A percentile compares a stretch with the other conserved stretches of the same genome.
phyloP scores from a whole-genome alignment of 1,140 invertebrate species.

The Oedothorax gibbosus region DNA sequence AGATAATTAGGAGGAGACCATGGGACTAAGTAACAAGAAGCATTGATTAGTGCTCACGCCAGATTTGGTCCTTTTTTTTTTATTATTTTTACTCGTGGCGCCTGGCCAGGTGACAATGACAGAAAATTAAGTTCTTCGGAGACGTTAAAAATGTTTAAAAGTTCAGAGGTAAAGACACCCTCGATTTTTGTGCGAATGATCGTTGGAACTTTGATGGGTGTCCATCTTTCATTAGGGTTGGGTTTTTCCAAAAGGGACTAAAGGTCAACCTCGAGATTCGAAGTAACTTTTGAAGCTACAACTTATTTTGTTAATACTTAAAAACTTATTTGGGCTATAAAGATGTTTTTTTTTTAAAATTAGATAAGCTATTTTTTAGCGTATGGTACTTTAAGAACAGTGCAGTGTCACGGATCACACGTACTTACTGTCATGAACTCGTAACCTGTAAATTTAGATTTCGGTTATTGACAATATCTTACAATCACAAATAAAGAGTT shows the following conservation, averaged over 20 bases:
- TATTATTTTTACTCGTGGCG: constrained; percentile 3
- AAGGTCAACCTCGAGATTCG: too few relatives aligned
- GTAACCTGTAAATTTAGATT: too few relatives aligned
- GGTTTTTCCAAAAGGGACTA: not conserved
- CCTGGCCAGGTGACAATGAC: constrained; percentile 43
- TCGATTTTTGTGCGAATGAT: not conserved
- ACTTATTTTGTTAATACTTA: too few relatives aligned
- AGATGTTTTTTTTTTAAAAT: too few relatives aligned
- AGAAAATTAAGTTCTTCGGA: constrained; percentile 1
- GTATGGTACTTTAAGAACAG: too few relatives aligned
- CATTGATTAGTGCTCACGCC: constrained; percentile 32
- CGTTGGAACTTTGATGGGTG: not conserved
- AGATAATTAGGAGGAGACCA: constrained; percentile 14
- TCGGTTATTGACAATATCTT: too few relatives aligned
- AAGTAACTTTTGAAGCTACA: too few relatives aligned
- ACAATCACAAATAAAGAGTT: too few relatives aligned
- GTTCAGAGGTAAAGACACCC: not conserved
- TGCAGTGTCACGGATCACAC: too few relatives aligned
- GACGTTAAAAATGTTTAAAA: constrained; percentile 11
- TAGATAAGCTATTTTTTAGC: too few relatives aligned
- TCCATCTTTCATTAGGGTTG: not conserved
- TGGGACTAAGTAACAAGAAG: not conserved
- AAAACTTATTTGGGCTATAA: too few relatives aligned
- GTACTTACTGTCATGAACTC: too few relatives aligned
- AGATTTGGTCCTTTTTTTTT: constrained; percentile 32